Base-by-base conservation (phyloP, 2,113 vertebrate species). In the Spea multiplicata region DNA sequence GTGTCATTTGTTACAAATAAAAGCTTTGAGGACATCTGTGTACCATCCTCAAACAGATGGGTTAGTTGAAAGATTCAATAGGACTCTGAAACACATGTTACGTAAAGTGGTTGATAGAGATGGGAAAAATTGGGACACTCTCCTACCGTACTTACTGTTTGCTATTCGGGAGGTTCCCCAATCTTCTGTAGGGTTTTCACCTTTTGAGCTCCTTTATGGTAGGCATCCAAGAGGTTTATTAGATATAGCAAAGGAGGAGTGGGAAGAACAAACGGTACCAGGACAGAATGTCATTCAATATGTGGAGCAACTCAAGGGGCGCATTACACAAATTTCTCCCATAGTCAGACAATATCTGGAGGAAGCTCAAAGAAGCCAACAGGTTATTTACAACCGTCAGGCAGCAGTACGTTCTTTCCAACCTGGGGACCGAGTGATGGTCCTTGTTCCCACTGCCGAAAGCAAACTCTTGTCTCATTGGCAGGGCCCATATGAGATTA, bases 31-130 rank as follows among this genome's bases (percentile, higher is more conserved):
- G 7, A 64, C 4, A 4, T 62, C 57, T 1, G 4, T 73, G 7
- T 48, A 61, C 13, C 14, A 75, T 44, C 48, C 62, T 6, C 62
- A 75, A 52, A 75, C 17, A 50, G 16, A 74, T 30, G n/a, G 73
- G 0, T 4, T 64, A 6, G 59, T 74, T 2, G 7, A 74, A 6
- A 17, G 45, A 3, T 62, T 74, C 57, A 73, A 47, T 9, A 4
- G 8, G 30, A 61, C 8, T 7, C 6, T 68, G 5, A 46, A 68
- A 47, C 3, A 5, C 3, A 46, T 6, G 66, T 47, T 68, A 14
- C 44, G 66, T 1, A 68, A 68, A 13, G 66, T 68, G 0, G 66
- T 68, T 6, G 14, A 9, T 44, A 68, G 66, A 7, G 66, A 68
- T 47, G 66, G 66, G 3, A 68, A 68, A 47, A 2, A 4, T 47